phyloP scores from a whole-genome alignment of 2,797 vertebrate genomes.

The Platalea minor region DNA sequence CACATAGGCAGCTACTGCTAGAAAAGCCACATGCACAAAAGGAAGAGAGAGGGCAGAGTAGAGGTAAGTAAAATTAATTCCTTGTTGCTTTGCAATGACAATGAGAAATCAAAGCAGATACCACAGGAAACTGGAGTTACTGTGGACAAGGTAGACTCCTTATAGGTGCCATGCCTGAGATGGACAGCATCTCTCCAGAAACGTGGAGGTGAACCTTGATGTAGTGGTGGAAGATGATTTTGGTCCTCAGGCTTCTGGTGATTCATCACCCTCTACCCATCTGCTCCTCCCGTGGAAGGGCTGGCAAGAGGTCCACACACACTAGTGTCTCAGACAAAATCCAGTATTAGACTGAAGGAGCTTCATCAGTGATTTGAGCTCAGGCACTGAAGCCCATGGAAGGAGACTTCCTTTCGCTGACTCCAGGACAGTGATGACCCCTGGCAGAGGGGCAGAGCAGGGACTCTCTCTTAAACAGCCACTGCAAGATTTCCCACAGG shows the following conservation, averaged over 20 bases:
- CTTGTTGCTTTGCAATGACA: neutral
- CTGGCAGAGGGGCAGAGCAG: neutral
- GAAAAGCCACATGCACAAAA: neutral
- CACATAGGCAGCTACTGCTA: neutral
- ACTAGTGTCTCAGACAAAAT: neutral
- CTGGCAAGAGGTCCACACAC: neutral
- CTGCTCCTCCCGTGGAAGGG: neutral
- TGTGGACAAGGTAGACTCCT: neutral
- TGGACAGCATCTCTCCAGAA: neutral
- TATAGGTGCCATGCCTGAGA: accelerated
- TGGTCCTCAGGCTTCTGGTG: neutral
- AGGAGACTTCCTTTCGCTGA: neutral
- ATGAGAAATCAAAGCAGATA: neutral
- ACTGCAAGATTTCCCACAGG: neutral
- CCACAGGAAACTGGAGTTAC: neutral
- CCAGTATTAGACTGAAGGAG: neutral
- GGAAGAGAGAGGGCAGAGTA: neutral
- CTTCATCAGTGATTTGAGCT: neutral
- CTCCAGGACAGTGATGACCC: neutral
- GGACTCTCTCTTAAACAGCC: neutral
- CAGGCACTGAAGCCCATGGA: neutral
- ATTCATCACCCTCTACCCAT: neutral
- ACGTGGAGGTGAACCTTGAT: neutral
- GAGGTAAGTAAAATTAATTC: neutral
- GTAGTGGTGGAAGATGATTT: neutral